Evolutionary conservation across 2,797 vertebrate genomes (phyloP), one percentile per base, ranked within the genome.

Genomic region (Rachycentron canadum): DNA sequence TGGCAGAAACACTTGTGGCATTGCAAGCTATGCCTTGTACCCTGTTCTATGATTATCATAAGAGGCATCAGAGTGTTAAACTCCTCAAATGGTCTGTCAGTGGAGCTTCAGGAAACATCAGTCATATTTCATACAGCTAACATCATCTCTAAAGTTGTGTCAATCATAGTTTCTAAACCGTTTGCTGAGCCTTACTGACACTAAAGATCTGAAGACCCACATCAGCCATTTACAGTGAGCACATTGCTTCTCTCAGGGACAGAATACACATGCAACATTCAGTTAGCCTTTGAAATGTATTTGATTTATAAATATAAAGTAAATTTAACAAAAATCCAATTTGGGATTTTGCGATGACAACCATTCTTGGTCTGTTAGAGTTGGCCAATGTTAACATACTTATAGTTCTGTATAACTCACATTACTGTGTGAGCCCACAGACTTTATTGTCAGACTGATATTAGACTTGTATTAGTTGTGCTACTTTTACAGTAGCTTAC

Each of bases 21-120:
- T 96, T 0, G 93, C 95, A 2, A 95, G 94, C 81, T 95, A 95
- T 2, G 94, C 95, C 16, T 74, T 96, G 69, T 96, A 93, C 80
- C 95, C 95, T 3, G 34, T 94, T 36, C 50, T 96, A 36, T 96
- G 82, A 95, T 49, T 58, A 25, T 52, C 25, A 69, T 64, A 2
- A 57, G 40, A 69, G 13, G 32, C 19, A 28, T 59, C 23, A 68
- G 23, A 55, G 30, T 38, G 30, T 17, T 68, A 1, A 10, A 7
- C 45, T 58, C 21, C 21, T 72, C 12, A 25, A 19, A 7, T 45
- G 58, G 52, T 73, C 23, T 30, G 40, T 64, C 28, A 56, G 23
- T 21, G 38, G 41, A 64, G 26, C n/a, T 70, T 21, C 62, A 49
- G 34, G 60, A 19, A 47, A 11, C 36, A 49, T 28, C 2, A 32